phyloP scores from a whole-genome alignment of 2,797 vertebrate genomes.

The Falco peregrinus region DNA sequence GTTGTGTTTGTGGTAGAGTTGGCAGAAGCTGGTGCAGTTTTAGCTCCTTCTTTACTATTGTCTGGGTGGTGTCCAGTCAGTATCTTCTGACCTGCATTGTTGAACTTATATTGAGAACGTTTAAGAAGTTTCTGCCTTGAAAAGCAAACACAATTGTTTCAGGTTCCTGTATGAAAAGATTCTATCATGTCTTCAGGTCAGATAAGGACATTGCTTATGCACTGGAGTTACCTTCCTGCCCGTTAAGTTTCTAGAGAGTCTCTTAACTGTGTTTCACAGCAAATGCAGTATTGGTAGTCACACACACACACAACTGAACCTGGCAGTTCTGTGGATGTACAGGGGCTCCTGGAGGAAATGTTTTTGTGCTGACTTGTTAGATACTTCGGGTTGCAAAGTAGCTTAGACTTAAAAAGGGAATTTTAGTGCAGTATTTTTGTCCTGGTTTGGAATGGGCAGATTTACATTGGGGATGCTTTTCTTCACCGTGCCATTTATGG shows the following conservation, averaged over 20 bases:
- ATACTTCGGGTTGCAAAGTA: not conserved
- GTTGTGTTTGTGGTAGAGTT: rapidly evolving
- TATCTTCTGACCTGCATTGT: not conserved
- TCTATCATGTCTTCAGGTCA: not conserved
- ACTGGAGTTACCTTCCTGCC: not conserved
- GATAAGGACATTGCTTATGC: not conserved
- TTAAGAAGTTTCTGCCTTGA: not conserved
- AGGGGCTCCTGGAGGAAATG: not conserved
- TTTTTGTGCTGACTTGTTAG: not conserved
- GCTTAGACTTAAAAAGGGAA: not conserved
- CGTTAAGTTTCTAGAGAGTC: not conserved
- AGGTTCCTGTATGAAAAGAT: not conserved
- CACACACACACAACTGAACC: not conserved
- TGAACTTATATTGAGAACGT: not conserved
- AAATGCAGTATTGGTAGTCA: not conserved
- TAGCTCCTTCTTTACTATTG: rapidly evolving
- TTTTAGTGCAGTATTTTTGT: not conserved
- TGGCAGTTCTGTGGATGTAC: not conserved
- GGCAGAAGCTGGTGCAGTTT: not conserved
- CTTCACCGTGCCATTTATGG: not conserved
- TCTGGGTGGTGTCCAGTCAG: not conserved
- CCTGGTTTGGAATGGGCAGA: not conserved
- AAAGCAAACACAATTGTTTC: not conserved
- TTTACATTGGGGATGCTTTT: not conserved
- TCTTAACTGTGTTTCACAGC: not conserved